Evolutionary conservation across 2,888 invertebrate species (phyloP).

Genomic region (Drosophila infuscata): DNA sequence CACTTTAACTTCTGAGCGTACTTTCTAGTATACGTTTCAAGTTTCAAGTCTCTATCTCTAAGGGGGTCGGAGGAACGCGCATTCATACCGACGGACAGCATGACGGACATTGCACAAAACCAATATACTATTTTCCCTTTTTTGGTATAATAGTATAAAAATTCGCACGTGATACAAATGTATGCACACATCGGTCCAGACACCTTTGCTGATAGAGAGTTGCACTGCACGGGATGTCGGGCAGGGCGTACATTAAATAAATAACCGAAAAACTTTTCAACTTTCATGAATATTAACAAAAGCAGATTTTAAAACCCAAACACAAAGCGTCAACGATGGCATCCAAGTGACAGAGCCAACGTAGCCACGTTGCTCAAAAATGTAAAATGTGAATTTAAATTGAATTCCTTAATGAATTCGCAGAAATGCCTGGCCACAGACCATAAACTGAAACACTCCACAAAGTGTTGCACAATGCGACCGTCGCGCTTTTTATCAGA

Average conservation of each 20-base stretch:
- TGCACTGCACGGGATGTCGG: slow-evolving; percentile 5
- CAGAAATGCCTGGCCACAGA: slow-evolving; percentile 51
- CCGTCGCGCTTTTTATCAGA: slow-evolving; percentile 55
- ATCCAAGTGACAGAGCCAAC: slow-evolving; percentile 52
- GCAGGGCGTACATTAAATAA: slow-evolving; percentile 67
- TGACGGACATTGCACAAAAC: no score
- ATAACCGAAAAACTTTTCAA: slow-evolving; percentile 76
- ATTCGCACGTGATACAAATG: slow-evolving; percentile 55
- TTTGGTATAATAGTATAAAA: no score
- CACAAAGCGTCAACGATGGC: slow-evolving; percentile 47
- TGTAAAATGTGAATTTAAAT: slow-evolving; percentile 76
- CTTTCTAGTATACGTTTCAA: no score
- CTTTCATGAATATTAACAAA: slow-evolving; percentile 80
- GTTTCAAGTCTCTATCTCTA: no score
- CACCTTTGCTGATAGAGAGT: slow-evolving; percentile 20
- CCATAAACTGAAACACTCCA: slow-evolving; percentile 33
- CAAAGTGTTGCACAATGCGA: slow-evolving; percentile 57
- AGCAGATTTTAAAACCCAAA: slow-evolving; percentile 58
- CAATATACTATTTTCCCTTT: no score
- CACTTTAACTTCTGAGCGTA: no score
- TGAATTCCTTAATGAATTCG: slow-evolving; percentile 78
- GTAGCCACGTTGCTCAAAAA: slow-evolving; percentile 52
- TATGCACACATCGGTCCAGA: slow-evolving; percentile 53
- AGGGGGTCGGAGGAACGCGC: neutral
- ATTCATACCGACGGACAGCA: no score